These are phyloP conservation scores for Parazoanthus darwini DNA, from an alignment of 92 coral and sea anemone genomes.

Conservation along the genomic window DNA sequence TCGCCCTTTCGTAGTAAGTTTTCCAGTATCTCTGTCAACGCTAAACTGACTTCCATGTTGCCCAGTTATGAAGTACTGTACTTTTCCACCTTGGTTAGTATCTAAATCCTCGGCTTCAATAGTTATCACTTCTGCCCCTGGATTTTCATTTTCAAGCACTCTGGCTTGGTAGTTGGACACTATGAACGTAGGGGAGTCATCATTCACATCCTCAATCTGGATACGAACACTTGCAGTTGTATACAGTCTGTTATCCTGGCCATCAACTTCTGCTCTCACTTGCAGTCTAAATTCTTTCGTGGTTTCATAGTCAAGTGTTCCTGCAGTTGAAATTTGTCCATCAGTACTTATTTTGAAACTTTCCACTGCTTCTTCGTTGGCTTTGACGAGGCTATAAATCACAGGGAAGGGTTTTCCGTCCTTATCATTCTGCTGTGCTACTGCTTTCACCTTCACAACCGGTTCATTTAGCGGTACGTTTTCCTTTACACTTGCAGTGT, in stretches of 20 bases:
- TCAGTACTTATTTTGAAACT: conserved; percentile 70
- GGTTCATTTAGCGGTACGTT: conserved; percentile 28
- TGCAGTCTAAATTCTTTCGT: conserved; percentile 66
- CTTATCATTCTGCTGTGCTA: conserved; percentile 22
- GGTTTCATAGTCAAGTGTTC: conserved; percentile 72
- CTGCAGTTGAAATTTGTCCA: conserved; percentile 72
- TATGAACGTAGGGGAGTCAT: conserved; percentile 85
- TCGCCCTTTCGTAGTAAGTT: conserved; percentile 42
- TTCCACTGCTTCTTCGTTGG: conserved; percentile 61
- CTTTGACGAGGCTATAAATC: conserved; percentile 73
- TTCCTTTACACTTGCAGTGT: conserved; percentile 56
- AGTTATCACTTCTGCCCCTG: conserved; percentile 62
- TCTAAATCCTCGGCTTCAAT: conserved; percentile 89
- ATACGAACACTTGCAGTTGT: conserved; percentile 70
- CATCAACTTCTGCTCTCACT: conserved; percentile 72
- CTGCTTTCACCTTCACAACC: conserved; percentile 57
- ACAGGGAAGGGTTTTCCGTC: conserved; percentile 6
- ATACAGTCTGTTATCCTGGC: conserved; percentile 49
- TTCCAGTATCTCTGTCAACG: conserved; percentile 51
- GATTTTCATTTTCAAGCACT: conserved; percentile 76
- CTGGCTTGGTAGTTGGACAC: conserved; percentile 80
- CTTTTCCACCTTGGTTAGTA: conserved; percentile 54
- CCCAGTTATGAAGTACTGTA: conserved; percentile 42
- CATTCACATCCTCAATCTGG: conserved; percentile 71
- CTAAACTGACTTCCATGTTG: conserved; percentile 20